Evolutionary conservation across 2,113 vertebrate genomes (phyloP).

Genomic region (Urocitellus parryii): DNA sequence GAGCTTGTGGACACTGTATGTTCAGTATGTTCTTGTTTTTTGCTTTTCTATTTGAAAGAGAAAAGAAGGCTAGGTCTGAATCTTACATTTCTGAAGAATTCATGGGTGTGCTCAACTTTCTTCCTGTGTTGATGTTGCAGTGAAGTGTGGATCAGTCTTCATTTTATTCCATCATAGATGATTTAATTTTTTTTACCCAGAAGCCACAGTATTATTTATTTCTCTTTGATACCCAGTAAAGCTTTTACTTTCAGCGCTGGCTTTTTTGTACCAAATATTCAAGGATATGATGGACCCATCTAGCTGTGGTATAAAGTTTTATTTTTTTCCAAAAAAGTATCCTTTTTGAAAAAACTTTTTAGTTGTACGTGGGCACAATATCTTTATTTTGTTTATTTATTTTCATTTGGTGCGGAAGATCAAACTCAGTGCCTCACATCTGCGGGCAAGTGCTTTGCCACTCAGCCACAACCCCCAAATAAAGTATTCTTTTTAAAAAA

Average conservation of each 20-base stretch:
- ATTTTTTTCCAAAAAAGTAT: too few species aligned
- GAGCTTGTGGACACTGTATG: background rate
- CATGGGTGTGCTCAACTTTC: background rate
- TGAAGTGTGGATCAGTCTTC: background rate
- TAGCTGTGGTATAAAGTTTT: background rate
- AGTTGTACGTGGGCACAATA: too few species aligned
- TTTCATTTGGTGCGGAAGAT: too few species aligned
- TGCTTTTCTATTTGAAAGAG: background rate
- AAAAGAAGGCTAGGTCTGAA: background rate
- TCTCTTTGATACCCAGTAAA: background rate
- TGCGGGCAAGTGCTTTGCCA: too few species aligned
- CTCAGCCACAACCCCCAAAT: too few species aligned
- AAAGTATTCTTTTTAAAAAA: background rate
- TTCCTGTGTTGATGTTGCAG: background rate
- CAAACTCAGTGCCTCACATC: too few species aligned
- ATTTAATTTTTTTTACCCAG: background rate
- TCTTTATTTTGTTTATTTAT: too few species aligned
- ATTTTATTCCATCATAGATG: background rate
- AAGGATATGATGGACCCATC: background rate
- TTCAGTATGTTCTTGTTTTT: background rate
- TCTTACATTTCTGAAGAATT: background rate
- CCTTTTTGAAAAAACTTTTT: too few species aligned
- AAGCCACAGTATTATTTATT: background rate
- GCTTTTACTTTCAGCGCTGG: background rate
- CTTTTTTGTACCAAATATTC: background rate